Evolutionary conservation across 2,797 vertebrate genomes (phyloP), one percentile per base, ranked within the genome.

Genomic region (Lagocephalus sceleratus): DNA sequence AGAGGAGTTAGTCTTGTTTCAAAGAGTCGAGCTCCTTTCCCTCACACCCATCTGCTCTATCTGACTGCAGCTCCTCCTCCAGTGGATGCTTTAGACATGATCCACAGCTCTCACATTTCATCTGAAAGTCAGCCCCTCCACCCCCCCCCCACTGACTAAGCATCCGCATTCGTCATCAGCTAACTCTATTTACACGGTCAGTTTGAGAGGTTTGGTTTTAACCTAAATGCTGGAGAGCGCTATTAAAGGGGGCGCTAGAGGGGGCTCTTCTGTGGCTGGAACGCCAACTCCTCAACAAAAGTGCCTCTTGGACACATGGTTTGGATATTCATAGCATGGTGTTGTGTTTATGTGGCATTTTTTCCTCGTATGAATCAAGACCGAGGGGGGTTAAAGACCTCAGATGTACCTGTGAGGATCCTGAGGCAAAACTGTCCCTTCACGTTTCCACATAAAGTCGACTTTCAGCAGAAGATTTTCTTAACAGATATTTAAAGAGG

Each of bases 151-250:
- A 7, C 29, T 19, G 47, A 73, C 25, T 47, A 60, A 56, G 60
- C 64, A 68, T 71, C 78, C 47, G 63, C 66, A 56, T 79, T 81
- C 70, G 63, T 84, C 78, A 83, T 70, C 55, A 14, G 40, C 5
- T 42, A 21, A 43, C 60, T 60, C 64, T 80, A 72, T 81, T 78
- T 77, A 79, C 68, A 60, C 47, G 55, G 55, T 40, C 48, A 23
- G 71, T 43, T 47, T 60, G 63, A 39, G 45, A 60, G 39, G 41
- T 40, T 46, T 17, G 10, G 59, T 19, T 26, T 11, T 21, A 52
- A 26, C 1, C 41, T 51, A 35, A 56, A 68, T 22, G 54, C 25
- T 23, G 60, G 60, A 54, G 46, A 53, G 16, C 1, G 12, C 11
- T 63, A 58, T 19, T 16, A 1, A 19, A 20, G 1, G n/a, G 41